Evolutionary conservation across 1,140 invertebrate genomes (phyloP).

Genomic region (Plutomurus gul): DNA sequence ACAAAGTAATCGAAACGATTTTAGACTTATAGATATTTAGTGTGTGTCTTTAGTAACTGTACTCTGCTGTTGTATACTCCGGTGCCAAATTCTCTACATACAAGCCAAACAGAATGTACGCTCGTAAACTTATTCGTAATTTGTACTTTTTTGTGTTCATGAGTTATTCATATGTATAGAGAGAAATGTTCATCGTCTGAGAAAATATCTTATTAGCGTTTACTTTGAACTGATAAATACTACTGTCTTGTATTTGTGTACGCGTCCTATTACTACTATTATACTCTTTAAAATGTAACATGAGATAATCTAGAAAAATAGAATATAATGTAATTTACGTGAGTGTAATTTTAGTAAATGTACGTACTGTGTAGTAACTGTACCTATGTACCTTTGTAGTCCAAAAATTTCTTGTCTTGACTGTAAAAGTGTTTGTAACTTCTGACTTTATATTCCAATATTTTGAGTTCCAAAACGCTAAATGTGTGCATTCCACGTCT

Average conservation of each 20-base stretch:
- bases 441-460: neutral
- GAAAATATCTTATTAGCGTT: neutral
- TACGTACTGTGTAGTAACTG: no score
- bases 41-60: no score
- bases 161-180: neutral
- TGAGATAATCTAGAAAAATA: no score
- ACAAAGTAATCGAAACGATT: no score
- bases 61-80: neutral
- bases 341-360: no score
- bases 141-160: constrained; percentile 5
- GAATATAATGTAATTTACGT: no score
- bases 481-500: neutral
- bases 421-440: neutral
- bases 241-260: neutral
- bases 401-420: no score
- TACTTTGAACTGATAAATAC: no score
- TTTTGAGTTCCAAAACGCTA: constrained; percentile 15
- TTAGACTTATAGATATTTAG: no score
- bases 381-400: no score
- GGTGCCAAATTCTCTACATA: constrained; percentile 9
- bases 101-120: constrained; percentile 2
- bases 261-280: neutral
- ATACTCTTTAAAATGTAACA: no score
- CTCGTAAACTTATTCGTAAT: neutral
- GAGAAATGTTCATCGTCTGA: neutral